Evolutionary conservation across 2,888 invertebrate genomes (phyloP), one percentile per base, ranked within the genome.

Genomic region (Pristionchus maxplancki): DNA sequence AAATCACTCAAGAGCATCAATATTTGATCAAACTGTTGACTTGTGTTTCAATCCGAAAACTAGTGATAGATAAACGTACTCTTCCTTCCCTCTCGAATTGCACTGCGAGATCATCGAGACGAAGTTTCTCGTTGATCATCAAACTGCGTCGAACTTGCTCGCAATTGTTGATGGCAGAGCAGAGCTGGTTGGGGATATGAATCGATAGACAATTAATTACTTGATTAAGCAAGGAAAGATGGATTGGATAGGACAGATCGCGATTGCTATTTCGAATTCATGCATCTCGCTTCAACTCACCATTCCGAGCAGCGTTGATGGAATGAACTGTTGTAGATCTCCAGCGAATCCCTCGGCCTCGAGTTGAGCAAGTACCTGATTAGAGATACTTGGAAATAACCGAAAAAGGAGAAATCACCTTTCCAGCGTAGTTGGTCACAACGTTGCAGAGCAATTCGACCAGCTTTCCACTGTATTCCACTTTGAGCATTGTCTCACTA

Each of bases 161-260:
- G 95, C 98, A 96, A 95, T 98, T 98, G 95, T 98, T 98, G 90
- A 97, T 96, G 58, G 97, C 97, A 40, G 97, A 97, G 95, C 98
- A 98, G 96, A 98, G 97, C 96, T 98, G 96, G 28, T n/a, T n/a
- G n/a, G n/a, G n/a, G n/a, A n/a, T n/a, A n/a, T n/a, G n/a, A n/a
- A n/a, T n/a, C n/a, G n/a, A n/a, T n/a, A n/a, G n/a, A n/a, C n/a
- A n/a, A n/a, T n/a, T n/a, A n/a, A n/a, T n/a, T n/a, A n/a, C n/a
- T n/a, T n/a, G n/a, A n/a, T n/a, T n/a, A n/a, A n/a, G n/a, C n/a
- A n/a, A n/a, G n/a, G n/a, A n/a, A n/a, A n/a, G n/a, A n/a, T n/a
- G n/a, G n/a, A n/a, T n/a, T n/a, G n/a, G n/a, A n/a, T n/a, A n/a
- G n/a, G n/a, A n/a, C n/a, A n/a, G n/a, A n/a, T n/a, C n/a, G n/a